A percentile compares a stretch with the other conserved stretches of the same genome.
phyloP scores from a whole-genome alignment of 1,140 invertebrate genomes.

The Drepana arcuata region DNA sequence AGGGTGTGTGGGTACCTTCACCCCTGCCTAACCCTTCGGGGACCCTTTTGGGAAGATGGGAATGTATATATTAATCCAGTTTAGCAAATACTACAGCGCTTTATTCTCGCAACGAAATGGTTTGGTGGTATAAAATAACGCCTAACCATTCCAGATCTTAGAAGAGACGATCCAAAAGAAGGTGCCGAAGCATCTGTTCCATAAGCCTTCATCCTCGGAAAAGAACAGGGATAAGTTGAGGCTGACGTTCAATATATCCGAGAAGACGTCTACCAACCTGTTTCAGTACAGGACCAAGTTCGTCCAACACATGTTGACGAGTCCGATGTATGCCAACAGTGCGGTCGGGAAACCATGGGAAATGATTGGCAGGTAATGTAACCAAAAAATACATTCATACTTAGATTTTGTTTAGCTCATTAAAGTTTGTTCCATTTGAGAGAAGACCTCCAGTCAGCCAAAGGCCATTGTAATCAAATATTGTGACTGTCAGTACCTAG shows the following conservation, averaged over 20 bases:
- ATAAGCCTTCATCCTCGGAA: constrained; percentile 8
- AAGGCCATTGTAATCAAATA: too few relatives aligned
- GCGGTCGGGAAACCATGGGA: constrained; percentile 53
- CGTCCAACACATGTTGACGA: constrained; percentile 56
- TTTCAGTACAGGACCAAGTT: constrained; percentile 50
- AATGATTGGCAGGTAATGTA: constrained; percentile 51
- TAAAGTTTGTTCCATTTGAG: too few relatives aligned
- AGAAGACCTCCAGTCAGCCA: too few relatives aligned
- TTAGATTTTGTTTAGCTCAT: too few relatives aligned
- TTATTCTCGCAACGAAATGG: too few relatives aligned
- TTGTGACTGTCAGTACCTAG: too few relatives aligned
- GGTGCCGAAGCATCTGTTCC: constrained; percentile 23
- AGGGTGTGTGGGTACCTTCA: background rate
- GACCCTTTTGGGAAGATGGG: background rate
- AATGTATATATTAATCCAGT: background rate
- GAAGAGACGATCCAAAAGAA: constrained; percentile 58
- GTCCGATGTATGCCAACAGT: constrained; percentile 54
- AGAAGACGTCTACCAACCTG: constrained; percentile 21
- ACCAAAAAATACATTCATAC: too few relatives aligned
- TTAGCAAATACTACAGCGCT: background rate
- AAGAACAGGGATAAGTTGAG: constrained; percentile 23
- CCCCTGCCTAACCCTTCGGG: background rate
- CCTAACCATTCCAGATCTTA: constrained; percentile 28
- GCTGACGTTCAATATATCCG: constrained; percentile 31
- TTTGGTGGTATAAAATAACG: background rate